A percentile compares a stretch with the other conserved stretches of the same genome.
phyloP scores from a whole-genome alignment of 2,888 invertebrate genomes.

The Melikaiella ostensackeni region DNA sequence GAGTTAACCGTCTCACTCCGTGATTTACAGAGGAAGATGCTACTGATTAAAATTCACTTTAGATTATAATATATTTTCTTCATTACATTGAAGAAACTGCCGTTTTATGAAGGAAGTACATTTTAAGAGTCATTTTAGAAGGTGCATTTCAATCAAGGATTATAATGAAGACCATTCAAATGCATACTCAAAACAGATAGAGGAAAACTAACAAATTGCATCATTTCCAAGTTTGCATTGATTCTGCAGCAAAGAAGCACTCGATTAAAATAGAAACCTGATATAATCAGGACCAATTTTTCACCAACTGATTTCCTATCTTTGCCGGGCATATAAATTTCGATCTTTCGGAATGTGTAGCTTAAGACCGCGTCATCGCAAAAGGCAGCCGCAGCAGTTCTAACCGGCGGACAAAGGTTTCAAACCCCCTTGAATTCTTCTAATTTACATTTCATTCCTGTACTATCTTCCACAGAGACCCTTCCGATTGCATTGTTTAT shows the following conservation, averaged over 20 bases:
- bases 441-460: constrained; percentile 36
- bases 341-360: constrained; percentile 30
- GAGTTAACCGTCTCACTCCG: constrained; percentile 24
- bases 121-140: too few relatives aligned
- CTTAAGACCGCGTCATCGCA: constrained; percentile 19
- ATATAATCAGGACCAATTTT: not conserved
- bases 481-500: constrained; percentile 24
- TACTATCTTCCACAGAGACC: not conserved
- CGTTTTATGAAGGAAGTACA: too few relatives aligned
- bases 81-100: too few relatives aligned
- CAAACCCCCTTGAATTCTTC: constrained; percentile 20
- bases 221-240: too few relatives aligned
- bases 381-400: constrained; percentile 13
- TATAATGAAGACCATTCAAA: too few relatives aligned
- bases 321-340: not conserved
- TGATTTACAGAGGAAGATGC: not conserved
- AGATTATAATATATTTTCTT: not conserved
- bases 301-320: not conserved
- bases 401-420: constrained; percentile 32
- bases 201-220: too few relatives aligned
- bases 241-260: too few relatives aligned
- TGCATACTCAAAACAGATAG: too few relatives aligned
- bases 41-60: not conserved
- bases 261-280: not conserved
- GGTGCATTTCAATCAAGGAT: too few relatives aligned